phyloP scores from a whole-genome alignment of 2,888 invertebrate genomes.

The Dinocampus coccinellae region DNA sequence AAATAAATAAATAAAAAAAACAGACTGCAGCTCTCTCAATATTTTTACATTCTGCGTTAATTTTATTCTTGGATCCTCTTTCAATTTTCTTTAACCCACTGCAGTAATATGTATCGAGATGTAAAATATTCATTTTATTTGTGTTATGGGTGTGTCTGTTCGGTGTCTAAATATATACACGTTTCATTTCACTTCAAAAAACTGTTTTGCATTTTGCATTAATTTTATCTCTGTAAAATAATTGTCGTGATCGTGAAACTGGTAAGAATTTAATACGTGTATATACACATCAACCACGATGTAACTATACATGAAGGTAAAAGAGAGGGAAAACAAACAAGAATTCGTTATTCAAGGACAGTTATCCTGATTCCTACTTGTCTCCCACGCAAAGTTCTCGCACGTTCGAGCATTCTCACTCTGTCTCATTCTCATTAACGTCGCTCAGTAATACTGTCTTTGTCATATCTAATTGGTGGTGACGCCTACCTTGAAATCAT shows the following conservation, averaged over 20 bases:
- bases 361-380: conserved; percentile 19
- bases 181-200: neutral
- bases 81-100: neutral
- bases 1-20: too few relatives aligned
- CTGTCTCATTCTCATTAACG: neutral
- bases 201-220: conserved; percentile 39
- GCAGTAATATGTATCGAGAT: neutral
- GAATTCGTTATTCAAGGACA: conserved; percentile 30
- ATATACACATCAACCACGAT: neutral
- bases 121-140: neutral
- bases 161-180: neutral
- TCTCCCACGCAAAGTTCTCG: conserved; percentile 24
- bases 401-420: neutral
- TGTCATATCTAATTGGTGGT: conserved; percentile 9
- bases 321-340: neutral
- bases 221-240: conserved; percentile 33
- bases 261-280: neutral
- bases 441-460: neutral
- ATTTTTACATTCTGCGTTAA: neutral
- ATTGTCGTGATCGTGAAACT: neutral
- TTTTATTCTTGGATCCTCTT: neutral
- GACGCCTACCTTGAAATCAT: conserved; percentile 35
- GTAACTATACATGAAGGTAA: neutral
- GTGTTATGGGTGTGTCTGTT: neutral
- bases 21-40: neutral